These are phyloP conservation scores for Ornithorhynchus anatinus DNA, from an alignment of 2,113 vertebrate species.

Conservation along the genomic window DNA sequence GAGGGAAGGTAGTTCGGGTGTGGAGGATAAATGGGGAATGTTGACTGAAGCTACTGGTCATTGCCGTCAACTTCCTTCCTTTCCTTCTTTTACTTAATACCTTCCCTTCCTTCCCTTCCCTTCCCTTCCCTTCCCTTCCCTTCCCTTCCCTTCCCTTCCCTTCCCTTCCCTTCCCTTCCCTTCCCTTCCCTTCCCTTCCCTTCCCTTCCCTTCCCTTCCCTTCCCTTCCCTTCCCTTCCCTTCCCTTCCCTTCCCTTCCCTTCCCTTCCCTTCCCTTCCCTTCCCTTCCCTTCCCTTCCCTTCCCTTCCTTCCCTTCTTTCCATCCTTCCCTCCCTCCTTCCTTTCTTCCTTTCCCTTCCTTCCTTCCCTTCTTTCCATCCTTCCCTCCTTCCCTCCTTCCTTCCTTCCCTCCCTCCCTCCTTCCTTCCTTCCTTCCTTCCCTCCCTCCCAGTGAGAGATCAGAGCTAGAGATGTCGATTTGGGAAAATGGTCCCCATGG, in stretches of 20 bases:
- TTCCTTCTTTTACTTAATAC: no score
- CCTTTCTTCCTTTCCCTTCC: background rate
- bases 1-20: no score
- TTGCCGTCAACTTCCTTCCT: no score
- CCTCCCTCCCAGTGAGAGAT: background rate
- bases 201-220: background rate
- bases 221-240: background rate
- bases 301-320: background rate
- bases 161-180: background rate
- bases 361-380: background rate
- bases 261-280: background rate
- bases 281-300: background rate
- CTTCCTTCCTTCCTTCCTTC: background rate
- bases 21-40: no score
- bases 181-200: background rate
- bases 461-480: background rate
- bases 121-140: background rate
- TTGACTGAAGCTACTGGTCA: no score
- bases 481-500: background rate
- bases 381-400: background rate
- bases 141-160: background rate
- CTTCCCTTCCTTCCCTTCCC: background rate
- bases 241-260: background rate
- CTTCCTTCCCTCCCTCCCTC: background rate
- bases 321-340: no score